phyloP scores from a whole-genome alignment of 1,140 invertebrate species.

The Bombus polaris region DNA sequence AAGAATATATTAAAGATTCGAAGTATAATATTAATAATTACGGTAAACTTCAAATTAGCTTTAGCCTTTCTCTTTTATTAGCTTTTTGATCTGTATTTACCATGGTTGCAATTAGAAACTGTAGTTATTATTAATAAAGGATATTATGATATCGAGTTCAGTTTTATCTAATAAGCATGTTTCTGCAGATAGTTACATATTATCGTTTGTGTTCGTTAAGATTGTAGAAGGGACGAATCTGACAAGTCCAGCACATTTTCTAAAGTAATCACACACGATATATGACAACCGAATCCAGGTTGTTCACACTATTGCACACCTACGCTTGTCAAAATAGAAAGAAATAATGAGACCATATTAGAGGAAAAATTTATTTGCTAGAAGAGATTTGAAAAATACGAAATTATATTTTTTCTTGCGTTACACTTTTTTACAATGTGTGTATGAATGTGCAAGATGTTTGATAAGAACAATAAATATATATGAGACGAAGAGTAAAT shows the following conservation, averaged over 20 bases:
- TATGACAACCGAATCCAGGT: background rate
- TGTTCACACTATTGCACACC: background rate
- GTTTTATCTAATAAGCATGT: no score
- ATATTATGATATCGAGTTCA: no score
- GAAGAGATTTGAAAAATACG: background rate
- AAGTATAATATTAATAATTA: background rate
- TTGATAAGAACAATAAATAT: background rate
- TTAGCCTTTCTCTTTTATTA: no score
- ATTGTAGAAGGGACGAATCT: background rate
- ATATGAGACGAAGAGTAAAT: background rate
- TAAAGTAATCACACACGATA: background rate
- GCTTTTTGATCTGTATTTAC: no score
- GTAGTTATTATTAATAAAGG: no score
- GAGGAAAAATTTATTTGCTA: background rate
- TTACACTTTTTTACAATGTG: background rate
- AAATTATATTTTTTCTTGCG: background rate
- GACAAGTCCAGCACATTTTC: background rate
- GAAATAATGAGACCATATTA: background rate
- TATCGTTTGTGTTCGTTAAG: no score
- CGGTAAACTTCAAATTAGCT: no score
- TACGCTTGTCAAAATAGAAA: background rate
- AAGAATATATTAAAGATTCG: background rate
- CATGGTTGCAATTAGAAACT: no score
- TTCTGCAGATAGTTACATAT: no score
- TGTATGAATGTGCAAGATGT: background rate